phyloP scores from a whole-genome alignment of 2,113 vertebrate genomes.

The Mastomys natalensis region DNA sequence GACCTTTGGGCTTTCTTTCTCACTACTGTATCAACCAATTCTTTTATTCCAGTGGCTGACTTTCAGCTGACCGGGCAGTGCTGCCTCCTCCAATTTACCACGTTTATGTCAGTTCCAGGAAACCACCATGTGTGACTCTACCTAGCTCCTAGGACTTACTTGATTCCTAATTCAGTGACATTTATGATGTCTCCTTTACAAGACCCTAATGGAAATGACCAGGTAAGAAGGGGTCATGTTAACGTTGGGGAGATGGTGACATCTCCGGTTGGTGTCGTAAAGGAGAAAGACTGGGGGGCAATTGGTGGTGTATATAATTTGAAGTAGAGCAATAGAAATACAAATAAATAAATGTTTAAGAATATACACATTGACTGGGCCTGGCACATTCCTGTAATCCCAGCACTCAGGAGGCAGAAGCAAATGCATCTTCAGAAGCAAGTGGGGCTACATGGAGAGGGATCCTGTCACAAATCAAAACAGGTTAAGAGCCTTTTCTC shows the following conservation, averaged over 20 bases:
- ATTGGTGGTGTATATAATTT: not conserved
- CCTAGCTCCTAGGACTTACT: not conserved
- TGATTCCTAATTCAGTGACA: not conserved
- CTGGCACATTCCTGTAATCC: not conserved
- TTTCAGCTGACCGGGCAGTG: not conserved
- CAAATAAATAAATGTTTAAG: not conserved
- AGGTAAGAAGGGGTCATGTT: too few relatives aligned
- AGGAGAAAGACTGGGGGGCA: not conserved
- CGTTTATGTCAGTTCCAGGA: not conserved
- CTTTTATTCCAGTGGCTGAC: not conserved
- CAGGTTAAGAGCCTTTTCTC: not conserved
- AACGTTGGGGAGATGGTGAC: not conserved
- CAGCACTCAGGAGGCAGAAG: too few relatives aligned
- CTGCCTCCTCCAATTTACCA: not conserved
- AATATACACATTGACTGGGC: not conserved
- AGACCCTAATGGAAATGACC: not conserved
- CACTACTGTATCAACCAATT: not conserved
- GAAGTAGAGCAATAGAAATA: not conserved
- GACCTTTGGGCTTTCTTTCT: not conserved
- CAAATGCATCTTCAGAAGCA: not conserved
- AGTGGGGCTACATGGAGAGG: not conserved
- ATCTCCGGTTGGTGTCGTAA: not conserved
- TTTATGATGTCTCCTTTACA: not conserved
- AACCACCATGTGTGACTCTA: not conserved
- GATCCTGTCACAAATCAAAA: not conserved